These are phyloP conservation scores for Henricia sp. DNA, from an alignment of 53 echinoderm and acorn worm species.

Conservation along the genomic window DNA sequence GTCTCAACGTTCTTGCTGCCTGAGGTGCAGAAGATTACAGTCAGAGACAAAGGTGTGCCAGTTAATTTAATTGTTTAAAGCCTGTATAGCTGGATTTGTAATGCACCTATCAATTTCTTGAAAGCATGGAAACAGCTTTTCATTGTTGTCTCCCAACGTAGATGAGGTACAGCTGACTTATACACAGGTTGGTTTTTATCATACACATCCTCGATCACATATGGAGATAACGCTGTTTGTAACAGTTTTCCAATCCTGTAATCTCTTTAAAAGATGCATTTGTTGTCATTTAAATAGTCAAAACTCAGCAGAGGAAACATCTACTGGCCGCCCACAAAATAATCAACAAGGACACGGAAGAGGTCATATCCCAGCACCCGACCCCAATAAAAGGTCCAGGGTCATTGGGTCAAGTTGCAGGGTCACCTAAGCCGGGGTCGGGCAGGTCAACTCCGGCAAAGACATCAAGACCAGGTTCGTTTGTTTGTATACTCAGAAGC, in stretches of 20 bases:
- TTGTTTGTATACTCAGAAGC: no score
- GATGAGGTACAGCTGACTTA: no score
- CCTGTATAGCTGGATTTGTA: no score
- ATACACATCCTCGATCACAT: no score
- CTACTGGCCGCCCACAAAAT: slow-evolving; percentile 88
- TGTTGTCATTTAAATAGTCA: slow-evolving; percentile 61
- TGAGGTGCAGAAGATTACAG: slow-evolving; percentile 88
- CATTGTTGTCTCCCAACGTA: no score
- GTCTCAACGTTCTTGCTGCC: slow-evolving; percentile 91
- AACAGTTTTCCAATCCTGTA: no score
- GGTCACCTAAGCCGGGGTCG: slow-evolving; percentile 38
- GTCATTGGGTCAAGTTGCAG: slow-evolving; percentile 11
- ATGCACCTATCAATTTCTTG: no score
- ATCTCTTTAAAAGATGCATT: no score
- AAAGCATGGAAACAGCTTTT: no score
- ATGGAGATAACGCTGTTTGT: no score
- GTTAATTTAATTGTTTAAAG: neutral
- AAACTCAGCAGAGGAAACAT: slow-evolving; percentile 82
- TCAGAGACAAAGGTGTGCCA: slow-evolving; percentile 83
- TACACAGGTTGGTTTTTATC: no score
- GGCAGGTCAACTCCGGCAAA: slow-evolving; percentile 50
- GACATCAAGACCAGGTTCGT: slow-evolving; percentile 66
- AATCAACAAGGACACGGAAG: slow-evolving; percentile 85
- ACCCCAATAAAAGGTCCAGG: slow-evolving; percentile 41
- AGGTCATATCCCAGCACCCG: slow-evolving; percentile 69